A percentile compares a stretch with the other conserved stretches of the same genome.
Conservation (phyloP, 2,888 invertebrate species). For the Cryptus armator region DNA sequence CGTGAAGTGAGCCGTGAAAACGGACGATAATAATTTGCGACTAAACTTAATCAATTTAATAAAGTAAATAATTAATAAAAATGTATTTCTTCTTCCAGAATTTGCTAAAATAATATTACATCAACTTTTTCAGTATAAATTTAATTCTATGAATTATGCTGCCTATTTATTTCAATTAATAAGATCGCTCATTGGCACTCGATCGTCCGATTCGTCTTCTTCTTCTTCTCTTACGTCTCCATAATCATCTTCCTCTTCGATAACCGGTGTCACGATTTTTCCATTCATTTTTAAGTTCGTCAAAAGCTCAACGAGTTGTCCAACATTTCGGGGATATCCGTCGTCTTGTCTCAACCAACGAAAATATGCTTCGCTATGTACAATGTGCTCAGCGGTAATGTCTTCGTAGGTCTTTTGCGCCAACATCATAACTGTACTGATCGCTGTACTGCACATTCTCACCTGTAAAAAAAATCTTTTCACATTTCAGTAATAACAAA, state of each 20-base stretch:
- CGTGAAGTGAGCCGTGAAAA: slow-evolving; percentile 50
- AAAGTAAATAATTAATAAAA: neutral
- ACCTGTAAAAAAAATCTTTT: slow-evolving; percentile 51
- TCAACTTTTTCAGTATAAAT: neutral
- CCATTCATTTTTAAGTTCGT: slow-evolving; percentile 60
- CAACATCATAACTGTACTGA: slow-evolving; percentile 72
- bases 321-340: slow-evolving; percentile 69
- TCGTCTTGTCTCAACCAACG: slow-evolving; percentile 62
- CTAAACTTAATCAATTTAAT: neutral
- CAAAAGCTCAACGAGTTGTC: slow-evolving; percentile 64
- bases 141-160: neutral
- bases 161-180: neutral
- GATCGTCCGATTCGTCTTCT: neutral
- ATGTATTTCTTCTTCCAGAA: neutral
- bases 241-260: slow-evolving; percentile 27
- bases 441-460: slow-evolving; percentile 68
- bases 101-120: neutral
- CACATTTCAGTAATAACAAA: too few relatives aligned
- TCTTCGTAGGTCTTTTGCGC: slow-evolving; percentile 64
- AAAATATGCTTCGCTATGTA: slow-evolving; percentile 69
- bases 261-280: slow-evolving; percentile 36
- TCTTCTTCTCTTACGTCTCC: neutral
- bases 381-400: slow-evolving; percentile 69
- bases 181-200: slow-evolving; percentile 10
- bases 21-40: neutral